Evolutionary conservation across 2,113 vertebrate species (phyloP).

Genomic region (Carollia perspicillata): DNA sequence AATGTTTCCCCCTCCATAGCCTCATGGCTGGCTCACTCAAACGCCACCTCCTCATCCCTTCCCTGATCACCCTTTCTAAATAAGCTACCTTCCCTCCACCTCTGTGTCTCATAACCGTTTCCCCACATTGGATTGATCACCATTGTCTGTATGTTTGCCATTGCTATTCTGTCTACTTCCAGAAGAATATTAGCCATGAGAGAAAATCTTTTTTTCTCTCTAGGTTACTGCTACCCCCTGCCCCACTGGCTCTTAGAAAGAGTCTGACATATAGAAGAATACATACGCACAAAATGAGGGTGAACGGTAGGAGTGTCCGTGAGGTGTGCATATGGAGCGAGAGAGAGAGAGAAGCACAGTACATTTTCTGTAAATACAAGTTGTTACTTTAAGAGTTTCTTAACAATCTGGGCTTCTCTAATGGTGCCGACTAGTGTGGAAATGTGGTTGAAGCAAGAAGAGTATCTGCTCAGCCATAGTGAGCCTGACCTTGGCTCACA

Average conservation of each 20-base stretch:
- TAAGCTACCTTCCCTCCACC: neutral
- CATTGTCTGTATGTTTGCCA: neutral
- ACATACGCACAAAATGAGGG: neutral
- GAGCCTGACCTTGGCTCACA: neutral
- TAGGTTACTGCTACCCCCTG: neutral
- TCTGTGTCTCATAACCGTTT: neutral
- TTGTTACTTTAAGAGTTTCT: neutral
- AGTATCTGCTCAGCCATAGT: neutral
- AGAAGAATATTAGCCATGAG: neutral
- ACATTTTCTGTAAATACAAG: neutral
- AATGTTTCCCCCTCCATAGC: neutral
- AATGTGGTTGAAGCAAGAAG: neutral
- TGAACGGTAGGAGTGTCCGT: neutral
- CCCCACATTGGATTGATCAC: neutral
- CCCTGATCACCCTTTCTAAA: neutral
- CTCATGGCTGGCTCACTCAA: neutral
- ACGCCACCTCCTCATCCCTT: neutral
- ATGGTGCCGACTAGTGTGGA: neutral
- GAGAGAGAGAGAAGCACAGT: neutral
- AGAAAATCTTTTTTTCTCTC: neutral
- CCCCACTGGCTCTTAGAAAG: neutral
- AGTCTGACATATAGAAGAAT: neutral
- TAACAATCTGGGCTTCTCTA: neutral
- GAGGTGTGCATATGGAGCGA: neutral
- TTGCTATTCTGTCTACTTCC: neutral